Conservation (phyloP, 2,113 vertebrate genomes). For the Maccullochella peelii region DNA sequence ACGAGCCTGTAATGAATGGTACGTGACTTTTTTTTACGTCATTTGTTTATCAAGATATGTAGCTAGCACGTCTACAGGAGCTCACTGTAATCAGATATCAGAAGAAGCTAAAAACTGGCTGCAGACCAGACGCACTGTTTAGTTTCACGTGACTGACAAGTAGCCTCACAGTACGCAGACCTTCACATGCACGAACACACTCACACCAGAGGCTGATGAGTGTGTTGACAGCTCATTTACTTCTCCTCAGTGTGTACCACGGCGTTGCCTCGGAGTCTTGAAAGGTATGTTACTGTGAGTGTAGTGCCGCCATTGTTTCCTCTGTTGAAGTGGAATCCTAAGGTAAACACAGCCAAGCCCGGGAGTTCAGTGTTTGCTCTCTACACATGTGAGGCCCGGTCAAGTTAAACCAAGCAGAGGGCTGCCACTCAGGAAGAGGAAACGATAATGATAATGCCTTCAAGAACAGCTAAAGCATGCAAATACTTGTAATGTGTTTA, state of each 20-base stretch:
- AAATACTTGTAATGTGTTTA: not conserved
- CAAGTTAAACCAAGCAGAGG: slow-evolving; percentile 57
- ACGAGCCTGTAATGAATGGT: not conserved
- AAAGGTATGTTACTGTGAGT: slow-evolving; percentile 29
- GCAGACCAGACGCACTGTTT: not conserved
- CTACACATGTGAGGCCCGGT: slow-evolving; percentile 16
- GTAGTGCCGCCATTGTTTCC: slow-evolving; percentile 31
- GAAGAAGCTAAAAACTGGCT: not conserved
- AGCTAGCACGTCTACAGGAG: too few species aligned
- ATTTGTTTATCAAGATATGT: not conserved
- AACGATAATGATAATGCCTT: not conserved
- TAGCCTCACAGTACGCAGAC: not conserved
- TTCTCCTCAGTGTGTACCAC: not conserved
- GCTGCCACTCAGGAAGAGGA: slow-evolving; percentile 49
- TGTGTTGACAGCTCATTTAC: slow-evolving; percentile 8
- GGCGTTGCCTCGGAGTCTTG: slow-evolving; percentile 42
- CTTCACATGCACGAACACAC: not conserved
- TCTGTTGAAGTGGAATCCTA: slow-evolving; percentile 32
- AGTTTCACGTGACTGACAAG: not conserved
- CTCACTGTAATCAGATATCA: slow-evolving; percentile 10
- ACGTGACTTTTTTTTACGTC: not conserved
- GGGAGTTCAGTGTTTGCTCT: slow-evolving; percentile 42
- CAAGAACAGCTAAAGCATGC: not conserved
- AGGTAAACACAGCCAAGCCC: slow-evolving; percentile 35
- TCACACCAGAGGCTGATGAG: not conserved